These are phyloP conservation scores for Tricholaema leucomelas DNA, from an alignment of 2,113 vertebrate species.

Conservation along the genomic window DNA sequence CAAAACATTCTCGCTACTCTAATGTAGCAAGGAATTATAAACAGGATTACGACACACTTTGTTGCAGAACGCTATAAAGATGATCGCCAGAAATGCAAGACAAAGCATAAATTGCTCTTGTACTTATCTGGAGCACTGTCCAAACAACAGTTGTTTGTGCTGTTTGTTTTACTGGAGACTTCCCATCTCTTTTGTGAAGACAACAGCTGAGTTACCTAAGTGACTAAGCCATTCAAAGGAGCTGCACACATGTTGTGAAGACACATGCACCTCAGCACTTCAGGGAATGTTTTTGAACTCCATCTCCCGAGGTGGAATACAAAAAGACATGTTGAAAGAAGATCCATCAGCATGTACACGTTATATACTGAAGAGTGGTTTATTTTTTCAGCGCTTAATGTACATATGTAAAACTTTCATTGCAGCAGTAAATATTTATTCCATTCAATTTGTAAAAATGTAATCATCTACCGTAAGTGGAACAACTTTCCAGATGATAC, in stretches of 20 bases:
- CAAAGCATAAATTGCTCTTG: neutral
- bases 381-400: neutral
- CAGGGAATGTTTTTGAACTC: neutral
- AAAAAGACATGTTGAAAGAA: neutral
- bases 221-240: neutral
- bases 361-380: neutral
- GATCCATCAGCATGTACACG: neutral
- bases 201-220: neutral
- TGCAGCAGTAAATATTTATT: conserved; percentile 49
- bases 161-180: neutral
- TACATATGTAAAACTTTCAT: neutral
- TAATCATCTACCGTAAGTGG: neutral
- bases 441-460: conserved; percentile 20
- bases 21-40: neutral
- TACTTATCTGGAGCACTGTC: neutral
- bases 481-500: neutral
- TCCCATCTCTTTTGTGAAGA: neutral
- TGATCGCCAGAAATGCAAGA: neutral
- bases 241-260: neutral
- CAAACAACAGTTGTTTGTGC: neutral
- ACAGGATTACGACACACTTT: neutral
- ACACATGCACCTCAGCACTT: neutral
- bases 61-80: neutral
- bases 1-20: neutral
- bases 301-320: neutral